Evolutionary conservation across 2,797 vertebrate genomes (phyloP).

Genomic region (Argyrosomus regius): DNA sequence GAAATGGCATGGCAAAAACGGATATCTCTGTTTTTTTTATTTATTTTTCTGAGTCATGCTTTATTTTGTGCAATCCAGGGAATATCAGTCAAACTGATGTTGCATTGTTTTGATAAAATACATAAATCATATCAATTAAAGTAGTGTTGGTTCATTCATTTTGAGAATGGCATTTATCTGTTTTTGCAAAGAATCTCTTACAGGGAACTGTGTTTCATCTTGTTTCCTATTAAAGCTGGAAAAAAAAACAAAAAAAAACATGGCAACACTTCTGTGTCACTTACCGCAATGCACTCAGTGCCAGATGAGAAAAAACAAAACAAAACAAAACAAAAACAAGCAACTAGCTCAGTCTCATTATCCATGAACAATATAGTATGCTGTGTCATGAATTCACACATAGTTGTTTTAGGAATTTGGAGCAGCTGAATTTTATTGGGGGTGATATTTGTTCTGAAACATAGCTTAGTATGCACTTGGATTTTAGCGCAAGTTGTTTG

Average conservation of each 20-base stretch:
- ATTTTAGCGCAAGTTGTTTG: slow-evolving; percentile 70
- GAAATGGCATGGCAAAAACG: slow-evolving; percentile 35
- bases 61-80: too few species aligned
- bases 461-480: slow-evolving; percentile 67
- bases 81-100: too few species aligned
- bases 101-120: too few species aligned
- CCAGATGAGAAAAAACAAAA: slow-evolving; percentile 50
- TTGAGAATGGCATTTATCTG: too few species aligned
- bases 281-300: slow-evolving; percentile 48
- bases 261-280: slow-evolving; percentile 52
- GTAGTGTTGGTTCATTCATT: too few species aligned
- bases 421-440: slow-evolving; percentile 46
- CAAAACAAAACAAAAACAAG: slow-evolving; percentile 4
- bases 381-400: slow-evolving; percentile 67
- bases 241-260: slow-evolving; percentile 22
- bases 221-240: slow-evolving; percentile 36
- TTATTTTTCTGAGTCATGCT: too few species aligned
- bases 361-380: slow-evolving; percentile 57
- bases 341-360: slow-evolving; percentile 61
- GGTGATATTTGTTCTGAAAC: slow-evolving; percentile 68
- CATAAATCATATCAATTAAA: too few species aligned
- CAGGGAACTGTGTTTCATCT: slow-evolving; percentile 46
- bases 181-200: too few species aligned
- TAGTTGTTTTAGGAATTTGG: slow-evolving; percentile 60
- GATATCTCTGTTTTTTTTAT: too few species aligned